These are phyloP conservation scores for Rousettus leschenaultii DNA, from an alignment of 2,113 vertebrate species.

Conservation along the genomic window DNA sequence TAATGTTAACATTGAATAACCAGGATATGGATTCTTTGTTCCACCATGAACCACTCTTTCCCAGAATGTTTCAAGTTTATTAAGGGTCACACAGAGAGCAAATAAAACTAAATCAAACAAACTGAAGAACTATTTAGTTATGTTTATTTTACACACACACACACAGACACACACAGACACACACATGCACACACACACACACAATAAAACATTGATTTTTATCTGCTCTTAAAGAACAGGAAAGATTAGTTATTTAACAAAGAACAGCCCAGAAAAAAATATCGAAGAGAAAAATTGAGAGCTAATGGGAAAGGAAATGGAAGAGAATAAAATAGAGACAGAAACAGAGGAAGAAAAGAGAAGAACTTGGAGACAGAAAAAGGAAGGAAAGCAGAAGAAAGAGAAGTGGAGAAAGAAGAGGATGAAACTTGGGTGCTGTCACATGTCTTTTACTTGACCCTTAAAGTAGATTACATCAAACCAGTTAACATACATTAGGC, in stretches of 20 bases:
- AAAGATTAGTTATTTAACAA: neutral
- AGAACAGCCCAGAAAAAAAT: neutral
- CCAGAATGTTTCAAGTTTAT: neutral
- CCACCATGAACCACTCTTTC: neutral
- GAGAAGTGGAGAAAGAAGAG: neutral
- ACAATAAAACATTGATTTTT: neutral
- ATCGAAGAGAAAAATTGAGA: neutral
- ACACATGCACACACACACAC: neutral
- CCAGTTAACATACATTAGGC: neutral
- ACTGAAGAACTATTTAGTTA: neutral
- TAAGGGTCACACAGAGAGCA: neutral
- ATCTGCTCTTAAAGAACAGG: neutral
- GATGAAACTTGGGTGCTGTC: neutral
- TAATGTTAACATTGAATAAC: neutral
- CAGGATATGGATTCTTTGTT: neutral
- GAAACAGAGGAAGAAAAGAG: neutral
- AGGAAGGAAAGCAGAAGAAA: neutral
- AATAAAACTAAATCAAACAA: neutral
- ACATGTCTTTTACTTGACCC: neutral
- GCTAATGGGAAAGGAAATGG: neutral
- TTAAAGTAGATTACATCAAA: neutral
- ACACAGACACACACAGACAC: neutral
- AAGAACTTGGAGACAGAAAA: neutral
- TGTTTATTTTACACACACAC: neutral
- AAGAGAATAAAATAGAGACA: neutral